Evolutionary conservation across 2,888 invertebrate genomes (phyloP), one percentile per base, ranked within the genome.

Genomic region (Acronicta psi): DNA sequence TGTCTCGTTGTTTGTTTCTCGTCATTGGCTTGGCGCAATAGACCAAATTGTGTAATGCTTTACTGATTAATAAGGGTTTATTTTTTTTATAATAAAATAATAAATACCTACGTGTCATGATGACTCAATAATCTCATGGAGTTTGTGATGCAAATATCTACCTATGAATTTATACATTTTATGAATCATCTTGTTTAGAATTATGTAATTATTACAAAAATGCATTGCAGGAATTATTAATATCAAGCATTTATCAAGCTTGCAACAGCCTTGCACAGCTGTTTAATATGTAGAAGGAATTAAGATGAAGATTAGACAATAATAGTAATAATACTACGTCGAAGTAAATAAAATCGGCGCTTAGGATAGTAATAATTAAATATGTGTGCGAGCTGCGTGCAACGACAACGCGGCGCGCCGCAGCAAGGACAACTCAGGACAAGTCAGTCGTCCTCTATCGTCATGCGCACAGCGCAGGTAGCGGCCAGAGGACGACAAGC

Each of bases 401-500:
- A 81, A 55, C 53, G 64, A 68, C 71, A 78, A 71, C 73, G 75
- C 66, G 63, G 51, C 68, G 58, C 69, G 80, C 73, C 81, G 70
- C 77, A 79, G 81, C 90, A 92, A 92, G 93, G 93, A 92, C 93
- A 89, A 76, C 76, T 80, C 88, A 85, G 88, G 91, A 89, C 91
- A 87, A 88, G 83, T 88, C 86, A 88, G 82, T 84, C 87, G 92
- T 91, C 93, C 91, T 91, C 90, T 88, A 80, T 84, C 87, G 91
- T 89, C 89, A 89, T 86, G 88, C 90, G 91, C 93, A 93, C 93
- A 93, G 88, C 90, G 91, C 93, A 93, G 93, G 93, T 93, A 93
- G 93, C 91, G 84, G 80, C 86, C 89, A 89, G 85, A 89, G 88
- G 90, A 91, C 89, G 88, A 90, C 91, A 90, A 89, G 88, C 87